A percentile compares a stretch with the other conserved stretches of the same genome.
Evolutionary conservation across 2,797 vertebrate genomes (phyloP).

Genomic region (Parotocinclus haroldoi): DNA sequence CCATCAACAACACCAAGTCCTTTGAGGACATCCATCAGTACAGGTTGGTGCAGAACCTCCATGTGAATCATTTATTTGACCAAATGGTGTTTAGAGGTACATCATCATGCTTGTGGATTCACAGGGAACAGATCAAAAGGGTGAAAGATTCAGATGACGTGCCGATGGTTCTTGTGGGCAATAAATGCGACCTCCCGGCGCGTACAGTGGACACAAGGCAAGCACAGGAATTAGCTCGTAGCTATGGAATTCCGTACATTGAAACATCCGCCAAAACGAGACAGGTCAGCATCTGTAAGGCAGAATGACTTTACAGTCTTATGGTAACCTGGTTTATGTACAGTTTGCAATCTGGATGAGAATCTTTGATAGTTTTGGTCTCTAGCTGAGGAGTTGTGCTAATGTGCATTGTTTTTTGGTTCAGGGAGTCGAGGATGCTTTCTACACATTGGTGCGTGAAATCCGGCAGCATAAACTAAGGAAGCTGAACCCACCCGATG

Average conservation of each 20-base stretch:
- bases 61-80: not conserved
- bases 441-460: slow-evolving; percentile 96
- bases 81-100: not conserved
- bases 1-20: slow-evolving; percentile 98
- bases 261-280: slow-evolving; percentile 98
- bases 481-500: slow-evolving; percentile 93
- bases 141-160: slow-evolving; percentile 98
- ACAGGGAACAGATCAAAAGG: slow-evolving; percentile 96
- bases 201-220: slow-evolving; percentile 94
- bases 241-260: slow-evolving; percentile 93
- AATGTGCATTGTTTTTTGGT: slow-evolving; percentile 28
- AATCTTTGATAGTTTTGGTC: no score
- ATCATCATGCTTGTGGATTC: slow-evolving; percentile 8
- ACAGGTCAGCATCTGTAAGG: slow-evolving; percentile 84
- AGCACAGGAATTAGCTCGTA: slow-evolving; percentile 93
- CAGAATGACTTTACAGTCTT: no score
- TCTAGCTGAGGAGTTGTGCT: no score
- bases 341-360: no score
- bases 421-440: slow-evolving; percentile 98
- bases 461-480: slow-evolving; percentile 94
- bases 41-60: slow-evolving; percentile 61
- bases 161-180: slow-evolving; percentile 97
- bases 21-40: slow-evolving; percentile 99
- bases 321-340: no score
- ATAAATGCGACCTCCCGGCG: slow-evolving; percentile 94